A percentile compares a stretch with the other conserved stretches of the same genome.
These are phyloP conservation scores for Pipistrellus pipistrellus DNA, from an alignment of 2,797 vertebrate species.

Conservation along the genomic window DNA sequence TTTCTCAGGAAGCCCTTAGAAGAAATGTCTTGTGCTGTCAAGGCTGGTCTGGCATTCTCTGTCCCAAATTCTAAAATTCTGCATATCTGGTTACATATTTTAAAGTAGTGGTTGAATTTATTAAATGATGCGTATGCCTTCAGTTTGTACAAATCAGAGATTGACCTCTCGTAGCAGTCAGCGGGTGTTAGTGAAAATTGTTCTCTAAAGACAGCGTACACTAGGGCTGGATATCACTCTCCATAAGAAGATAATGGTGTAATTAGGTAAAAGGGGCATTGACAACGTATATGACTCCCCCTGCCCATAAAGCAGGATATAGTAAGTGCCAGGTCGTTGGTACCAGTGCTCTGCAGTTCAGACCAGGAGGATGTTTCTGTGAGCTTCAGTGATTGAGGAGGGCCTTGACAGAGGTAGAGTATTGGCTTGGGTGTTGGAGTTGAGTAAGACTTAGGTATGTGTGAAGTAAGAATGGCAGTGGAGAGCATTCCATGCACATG, in stretches of 20 bases:
- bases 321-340: not conserved
- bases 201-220: not conserved
- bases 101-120: slow-evolving; percentile 6
- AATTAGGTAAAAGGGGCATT: not conserved
- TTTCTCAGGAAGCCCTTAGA: not conserved
- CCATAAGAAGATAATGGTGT: not conserved
- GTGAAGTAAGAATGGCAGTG: not conserved
- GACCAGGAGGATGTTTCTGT: not conserved
- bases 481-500: not conserved
- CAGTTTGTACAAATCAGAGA: not conserved
- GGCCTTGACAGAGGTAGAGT: not conserved
- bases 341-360: not conserved
- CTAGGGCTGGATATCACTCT: not conserved
- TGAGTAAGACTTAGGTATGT: slow-evolving; percentile 25
- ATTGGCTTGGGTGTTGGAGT: not conserved
- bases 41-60: not conserved
- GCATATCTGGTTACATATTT: not conserved
- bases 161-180: not conserved
- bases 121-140: not conserved
- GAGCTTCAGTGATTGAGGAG: not conserved
- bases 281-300: not conserved
- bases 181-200: not conserved
- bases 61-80: not conserved
- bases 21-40: not conserved
- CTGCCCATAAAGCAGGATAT: not conserved